phyloP scores from a whole-genome alignment of 2,888 invertebrate species.

The Sclerodermus sp. region DNA sequence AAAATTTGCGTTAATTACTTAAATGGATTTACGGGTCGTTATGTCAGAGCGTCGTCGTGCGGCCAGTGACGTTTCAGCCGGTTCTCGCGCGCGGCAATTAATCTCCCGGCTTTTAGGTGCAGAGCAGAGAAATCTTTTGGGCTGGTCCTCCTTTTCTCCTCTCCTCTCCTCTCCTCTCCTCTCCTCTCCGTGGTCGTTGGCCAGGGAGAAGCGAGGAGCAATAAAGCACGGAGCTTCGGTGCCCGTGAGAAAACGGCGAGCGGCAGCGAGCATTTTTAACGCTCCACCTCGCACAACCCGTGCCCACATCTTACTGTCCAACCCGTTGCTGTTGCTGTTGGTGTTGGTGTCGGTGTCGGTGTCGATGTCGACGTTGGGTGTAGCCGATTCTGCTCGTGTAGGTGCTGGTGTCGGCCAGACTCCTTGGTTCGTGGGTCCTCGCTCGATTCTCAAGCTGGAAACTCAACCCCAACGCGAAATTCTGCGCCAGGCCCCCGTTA shows the following conservation, averaged over 20 bases:
- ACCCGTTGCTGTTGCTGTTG: neutral
- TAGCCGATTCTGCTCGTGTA: neutral
- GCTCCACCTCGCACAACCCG: slow-evolving; percentile 15
- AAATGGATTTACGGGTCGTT: no score
- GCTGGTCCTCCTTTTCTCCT: slow-evolving; percentile 2
- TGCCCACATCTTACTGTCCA: no score
- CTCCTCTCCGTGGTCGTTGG: no score
- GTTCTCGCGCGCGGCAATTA: neutral
- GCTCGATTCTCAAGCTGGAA: no score
- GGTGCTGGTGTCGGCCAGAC: no score
- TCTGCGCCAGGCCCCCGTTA: no score
- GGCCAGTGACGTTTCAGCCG: neutral
- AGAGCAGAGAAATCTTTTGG: neutral
- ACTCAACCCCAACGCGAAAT: no score
- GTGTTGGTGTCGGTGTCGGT: no score
- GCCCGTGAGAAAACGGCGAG: slow-evolving; percentile 48
- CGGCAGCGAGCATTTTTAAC: slow-evolving; percentile 41
- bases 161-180: neutral
- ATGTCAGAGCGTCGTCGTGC: neutral
- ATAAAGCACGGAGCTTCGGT: slow-evolving; percentile 31
- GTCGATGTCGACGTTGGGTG: no score
- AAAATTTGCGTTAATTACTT: no score
- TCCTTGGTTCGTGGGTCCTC: no score
- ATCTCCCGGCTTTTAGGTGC: neutral
- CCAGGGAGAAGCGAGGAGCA: slow-evolving; percentile 6